Evolutionary conservation across 2,113 vertebrate species (phyloP), one percentile per base, ranked within the genome.

Genomic region (Podilymbus podiceps): DNA sequence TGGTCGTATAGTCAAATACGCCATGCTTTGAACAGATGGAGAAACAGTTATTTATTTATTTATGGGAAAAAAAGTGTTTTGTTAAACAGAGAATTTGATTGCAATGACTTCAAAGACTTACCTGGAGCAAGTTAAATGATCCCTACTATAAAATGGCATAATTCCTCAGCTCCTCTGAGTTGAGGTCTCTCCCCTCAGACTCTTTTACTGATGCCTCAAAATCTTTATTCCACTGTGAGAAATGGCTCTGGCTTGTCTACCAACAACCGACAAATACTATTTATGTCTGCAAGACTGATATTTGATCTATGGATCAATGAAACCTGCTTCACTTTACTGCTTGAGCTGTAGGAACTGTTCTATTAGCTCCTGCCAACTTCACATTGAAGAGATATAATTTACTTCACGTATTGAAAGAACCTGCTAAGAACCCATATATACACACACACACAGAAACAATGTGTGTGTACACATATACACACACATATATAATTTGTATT

Each of bases 361-460:
- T 74, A 56, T 44, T 64, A 86, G 75, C 59, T 90, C 89, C 80
- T 81, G 91, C 20, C 83, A 90, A 56, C 24, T 89, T 94, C 92
- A 93, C 24, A 53, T 80, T 93, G 64, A 81, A 72, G 83, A 90
- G 83, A 83, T 30, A 55, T 7, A 56, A 90, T 76, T 90, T 88
- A 94, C 49, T 90, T 94, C 92, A 92, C 27, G 53, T 77, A 72
- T 12, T 78, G 64, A 52, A 91, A 92, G 60, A 92, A 78, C 25
- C 58, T 68, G 67, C 66, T 90, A 93, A 90, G 83, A 86, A 59
- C 25, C n/a, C 50, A 81, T 80, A 73, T 53, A 71, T 72, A 91
- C 24, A 85, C 3, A 79, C 17, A 75, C 33, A 69, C 52, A 60
- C 30, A 73, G 35, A 88, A 33, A 85, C 16, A 71, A 56, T 53